phyloP scores from a whole-genome alignment of 2,113 vertebrate genomes.

The Furnarius figulus region DNA sequence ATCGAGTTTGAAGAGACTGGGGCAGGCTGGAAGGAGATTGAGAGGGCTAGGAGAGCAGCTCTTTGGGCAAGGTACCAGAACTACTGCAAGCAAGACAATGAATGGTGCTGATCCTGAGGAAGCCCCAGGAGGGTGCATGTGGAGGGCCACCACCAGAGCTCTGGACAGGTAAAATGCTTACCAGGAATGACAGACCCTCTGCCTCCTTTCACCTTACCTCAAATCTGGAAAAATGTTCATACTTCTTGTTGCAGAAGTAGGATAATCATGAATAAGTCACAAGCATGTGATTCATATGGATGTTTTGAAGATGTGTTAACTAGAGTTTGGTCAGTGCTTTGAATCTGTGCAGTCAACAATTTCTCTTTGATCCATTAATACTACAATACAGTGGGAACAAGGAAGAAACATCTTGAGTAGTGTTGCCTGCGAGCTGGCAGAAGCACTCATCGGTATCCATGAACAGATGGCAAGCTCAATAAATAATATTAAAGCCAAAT shows the following conservation, averaged over 20 bases:
- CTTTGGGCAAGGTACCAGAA: neutral
- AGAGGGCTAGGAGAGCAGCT: neutral
- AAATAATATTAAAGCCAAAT: neutral
- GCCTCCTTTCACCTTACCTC: neutral
- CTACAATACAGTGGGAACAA: neutral
- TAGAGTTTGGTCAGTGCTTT: neutral
- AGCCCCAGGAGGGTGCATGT: rapidly evolving
- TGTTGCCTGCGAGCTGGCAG: neutral
- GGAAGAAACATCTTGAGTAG: neutral
- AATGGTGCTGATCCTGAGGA: neutral
- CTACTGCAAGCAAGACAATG: neutral
- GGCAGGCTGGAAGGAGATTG: neutral
- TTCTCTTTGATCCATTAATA: neutral
- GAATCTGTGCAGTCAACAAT: neutral
- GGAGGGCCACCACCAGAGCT: neutral
- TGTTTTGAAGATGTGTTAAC: neutral
- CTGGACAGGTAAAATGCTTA: neutral
- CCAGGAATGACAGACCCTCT: rapidly evolving
- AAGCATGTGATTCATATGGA: neutral
- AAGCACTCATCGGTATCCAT: neutral
- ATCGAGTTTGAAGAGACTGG: neutral
- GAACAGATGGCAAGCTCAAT: neutral
- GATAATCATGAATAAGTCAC: neutral
- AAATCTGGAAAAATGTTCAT: neutral
- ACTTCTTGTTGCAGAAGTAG: neutral